Conservation (phyloP, 2,113 vertebrate genomes). For the Ammospiza nelsoni region DNA sequence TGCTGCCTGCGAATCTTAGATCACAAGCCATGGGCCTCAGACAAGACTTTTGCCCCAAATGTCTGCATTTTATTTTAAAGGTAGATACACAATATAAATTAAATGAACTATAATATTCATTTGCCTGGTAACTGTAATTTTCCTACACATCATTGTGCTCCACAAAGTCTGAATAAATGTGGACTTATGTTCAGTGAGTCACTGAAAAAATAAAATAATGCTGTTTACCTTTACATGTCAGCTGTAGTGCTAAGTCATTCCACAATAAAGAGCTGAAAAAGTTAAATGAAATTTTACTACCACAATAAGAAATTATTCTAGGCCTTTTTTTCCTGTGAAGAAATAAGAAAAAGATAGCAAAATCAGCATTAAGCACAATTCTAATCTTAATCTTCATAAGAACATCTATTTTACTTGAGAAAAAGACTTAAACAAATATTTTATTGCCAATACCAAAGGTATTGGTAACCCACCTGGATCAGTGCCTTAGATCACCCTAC, state of each 20-base stretch:
- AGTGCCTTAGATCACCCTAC: not conserved
- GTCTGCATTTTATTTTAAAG: not conserved
- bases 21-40: not conserved
- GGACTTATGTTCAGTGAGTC: slow-evolving; percentile 1
- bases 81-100: not conserved
- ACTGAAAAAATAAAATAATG: slow-evolving; percentile 14
- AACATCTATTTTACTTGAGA: not conserved
- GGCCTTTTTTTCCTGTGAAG: not conserved
- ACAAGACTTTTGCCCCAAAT: not conserved
- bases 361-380: fast-evolving
- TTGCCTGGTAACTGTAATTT: not conserved
- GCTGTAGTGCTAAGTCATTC: not conserved
- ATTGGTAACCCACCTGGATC: not conserved
- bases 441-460: not conserved
- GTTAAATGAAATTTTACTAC: not conserved
- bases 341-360: not conserved
- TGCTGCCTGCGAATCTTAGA: not conserved
- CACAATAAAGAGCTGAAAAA: not conserved
- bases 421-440: not conserved
- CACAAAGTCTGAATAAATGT: not conserved
- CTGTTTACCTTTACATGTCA: not conserved
- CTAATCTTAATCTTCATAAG: not conserved
- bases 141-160: not conserved
- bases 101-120: not conserved
- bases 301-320: not conserved